phyloP scores from a whole-genome alignment of 1,140 invertebrate species.

The Ruditapes philippinarum region DNA sequence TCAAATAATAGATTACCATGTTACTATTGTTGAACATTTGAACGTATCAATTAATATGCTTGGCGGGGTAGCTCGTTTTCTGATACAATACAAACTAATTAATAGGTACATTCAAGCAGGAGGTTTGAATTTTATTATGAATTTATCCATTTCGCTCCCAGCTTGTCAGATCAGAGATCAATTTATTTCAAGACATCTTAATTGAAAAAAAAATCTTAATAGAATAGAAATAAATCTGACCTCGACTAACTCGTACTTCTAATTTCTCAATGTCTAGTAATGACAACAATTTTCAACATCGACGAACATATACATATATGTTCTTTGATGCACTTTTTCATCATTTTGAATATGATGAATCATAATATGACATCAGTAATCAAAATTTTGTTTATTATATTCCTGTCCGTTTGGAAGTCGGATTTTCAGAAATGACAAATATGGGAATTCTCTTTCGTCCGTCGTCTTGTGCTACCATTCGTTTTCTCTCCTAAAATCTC shows the following conservation, averaged over 20 bases:
- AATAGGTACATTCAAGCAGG: constrained; percentile 34
- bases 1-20: constrained; percentile 47
- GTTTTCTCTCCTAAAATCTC: too few species aligned
- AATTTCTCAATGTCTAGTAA: constrained; percentile 16
- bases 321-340: not conserved
- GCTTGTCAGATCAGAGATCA: not conserved
- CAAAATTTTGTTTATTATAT: not conserved
- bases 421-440: too few species aligned
- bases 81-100: constrained; percentile 19
- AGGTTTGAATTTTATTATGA: not conserved
- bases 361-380: constrained; percentile 2
- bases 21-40: constrained; percentile 50
- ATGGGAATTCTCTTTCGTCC: too few species aligned
- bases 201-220: too few species aligned
- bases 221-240: not conserved
- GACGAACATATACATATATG: not conserved
- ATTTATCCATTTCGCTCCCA: not conserved
- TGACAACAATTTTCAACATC: not conserved
- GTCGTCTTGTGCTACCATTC: too few species aligned
- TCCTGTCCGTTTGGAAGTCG: too few species aligned
- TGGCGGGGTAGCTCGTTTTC: constrained; percentile 44
- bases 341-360: not conserved
- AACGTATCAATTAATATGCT: constrained; percentile 59
- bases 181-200: too few species aligned
- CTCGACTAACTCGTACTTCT: constrained; percentile 17